Conservation (phyloP, 2,797 vertebrate species). For the Sparidentex hasta region DNA sequence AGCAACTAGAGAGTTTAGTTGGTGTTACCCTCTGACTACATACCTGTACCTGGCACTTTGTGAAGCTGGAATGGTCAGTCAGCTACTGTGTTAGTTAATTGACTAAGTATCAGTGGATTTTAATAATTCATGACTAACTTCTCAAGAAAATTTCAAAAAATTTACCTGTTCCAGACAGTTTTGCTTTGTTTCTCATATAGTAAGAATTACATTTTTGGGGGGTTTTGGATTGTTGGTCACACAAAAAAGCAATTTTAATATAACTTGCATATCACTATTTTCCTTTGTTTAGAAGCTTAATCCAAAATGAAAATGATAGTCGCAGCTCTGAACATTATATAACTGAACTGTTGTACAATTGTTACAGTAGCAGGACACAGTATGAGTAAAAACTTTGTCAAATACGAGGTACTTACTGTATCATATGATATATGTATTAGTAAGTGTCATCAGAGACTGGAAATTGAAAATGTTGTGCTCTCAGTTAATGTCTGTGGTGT, state of each 20-base stretch:
- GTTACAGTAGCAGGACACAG: not conserved
- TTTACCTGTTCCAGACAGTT: not conserved
- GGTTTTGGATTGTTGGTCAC: not conserved
- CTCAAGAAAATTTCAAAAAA: too few relatives aligned
- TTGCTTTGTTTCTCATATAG: not conserved
- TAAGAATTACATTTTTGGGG: not conserved
- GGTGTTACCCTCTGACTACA: not conserved
- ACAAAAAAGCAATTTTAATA: too few relatives aligned
- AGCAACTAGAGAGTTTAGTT: not conserved
- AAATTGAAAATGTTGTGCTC: not conserved
- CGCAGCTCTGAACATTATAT: not conserved
- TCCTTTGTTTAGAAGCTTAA: too few relatives aligned
- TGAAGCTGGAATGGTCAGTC: not conserved
- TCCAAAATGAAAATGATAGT: not conserved
- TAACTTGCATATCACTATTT: too few relatives aligned
- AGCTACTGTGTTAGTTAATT: not conserved
- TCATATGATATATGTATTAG: not conserved
- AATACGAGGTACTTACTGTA: not conserved
- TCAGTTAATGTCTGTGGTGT: constrained; percentile 22
- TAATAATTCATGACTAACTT: too few relatives aligned
- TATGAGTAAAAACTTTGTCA: not conserved
- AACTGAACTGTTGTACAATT: not conserved
- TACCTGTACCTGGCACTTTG: not conserved
- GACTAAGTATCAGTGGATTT: too few relatives aligned
- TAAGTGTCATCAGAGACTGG: not conserved